phyloP scores from a whole-genome alignment of 1,140 invertebrate species.

The Stegodyphus dumicola region DNA sequence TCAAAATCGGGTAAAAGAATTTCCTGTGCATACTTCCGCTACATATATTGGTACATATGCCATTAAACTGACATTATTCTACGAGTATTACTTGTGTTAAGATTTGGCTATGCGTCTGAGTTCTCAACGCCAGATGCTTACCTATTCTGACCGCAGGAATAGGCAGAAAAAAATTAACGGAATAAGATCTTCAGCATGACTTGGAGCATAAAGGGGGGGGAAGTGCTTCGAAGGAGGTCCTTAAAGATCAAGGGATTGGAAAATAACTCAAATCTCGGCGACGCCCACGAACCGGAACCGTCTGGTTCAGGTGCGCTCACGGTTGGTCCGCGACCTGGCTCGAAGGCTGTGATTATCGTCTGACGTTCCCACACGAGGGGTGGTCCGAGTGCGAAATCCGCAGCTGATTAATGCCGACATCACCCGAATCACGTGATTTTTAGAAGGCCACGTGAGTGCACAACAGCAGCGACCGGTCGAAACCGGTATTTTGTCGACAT shows the following conservation, averaged over 20 bases:
- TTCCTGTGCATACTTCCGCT: too few relatives aligned
- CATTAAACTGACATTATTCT: too few relatives aligned
- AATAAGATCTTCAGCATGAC: background rate
- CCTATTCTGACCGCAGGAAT: too few relatives aligned
- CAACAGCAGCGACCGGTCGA: background rate
- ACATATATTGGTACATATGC: too few relatives aligned
- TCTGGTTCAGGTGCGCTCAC: conserved; percentile 41
- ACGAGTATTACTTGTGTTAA: too few relatives aligned
- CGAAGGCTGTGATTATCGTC: conserved; percentile 55
- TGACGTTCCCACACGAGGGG: conserved; percentile 47
- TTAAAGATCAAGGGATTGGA: conserved; percentile 47
- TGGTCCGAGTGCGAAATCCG: conserved; percentile 20
- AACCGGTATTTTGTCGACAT: conserved; percentile 5
- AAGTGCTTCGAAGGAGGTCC: conserved; percentile 39
- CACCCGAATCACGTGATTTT: conserved; percentile 14
- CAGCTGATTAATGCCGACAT: conserved; percentile 52
- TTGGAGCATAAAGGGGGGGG: background rate
- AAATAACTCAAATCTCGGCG: conserved; percentile 29
- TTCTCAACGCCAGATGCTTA: background rate
- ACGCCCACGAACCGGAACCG: conserved; percentile 53
- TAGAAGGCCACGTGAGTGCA: background rate
- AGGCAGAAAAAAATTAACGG: too few relatives aligned
- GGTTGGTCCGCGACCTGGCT: conserved; percentile 49
- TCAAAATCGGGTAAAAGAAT: too few relatives aligned
- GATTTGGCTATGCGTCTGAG: too few relatives aligned